phyloP scores from a whole-genome alignment of 2,113 vertebrate genomes.

The Chaenocephalus aceratus region DNA sequence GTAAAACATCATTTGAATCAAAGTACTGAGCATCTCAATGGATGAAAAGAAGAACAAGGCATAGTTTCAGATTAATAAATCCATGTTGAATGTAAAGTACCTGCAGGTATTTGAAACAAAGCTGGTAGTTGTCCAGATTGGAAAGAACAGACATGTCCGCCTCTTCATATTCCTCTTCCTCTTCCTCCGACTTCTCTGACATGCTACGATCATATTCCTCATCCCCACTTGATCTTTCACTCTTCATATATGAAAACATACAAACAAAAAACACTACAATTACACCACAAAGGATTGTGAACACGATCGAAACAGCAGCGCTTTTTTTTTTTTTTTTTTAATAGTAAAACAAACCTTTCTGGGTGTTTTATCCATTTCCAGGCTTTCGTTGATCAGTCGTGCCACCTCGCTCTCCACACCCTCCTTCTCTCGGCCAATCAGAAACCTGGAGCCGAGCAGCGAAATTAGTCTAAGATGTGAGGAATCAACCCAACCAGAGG shows the following conservation, averaged over 20 bases:
- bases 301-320: neutral
- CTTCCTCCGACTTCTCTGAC: constrained; percentile 56
- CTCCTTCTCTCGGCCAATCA: constrained; percentile 90
- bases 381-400: constrained; percentile 90
- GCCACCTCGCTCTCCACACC: constrained; percentile 93
- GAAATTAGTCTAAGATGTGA: constrained; percentile 11
- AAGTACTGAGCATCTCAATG: too few species aligned
- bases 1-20: too few species aligned
- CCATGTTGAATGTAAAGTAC: constrained; percentile 38
- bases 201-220: constrained; percentile 23
- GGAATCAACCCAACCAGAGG: neutral
- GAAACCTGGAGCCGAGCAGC: constrained; percentile 61
- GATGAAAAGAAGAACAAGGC: too few species aligned
- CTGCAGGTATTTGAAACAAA: constrained; percentile 80
- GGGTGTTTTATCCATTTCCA: constrained; percentile 87
- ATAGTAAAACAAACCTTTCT: constrained; percentile 41
- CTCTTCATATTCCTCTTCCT: constrained; percentile 57
- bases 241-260: constrained; percentile 29
- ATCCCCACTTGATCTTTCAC: neutral
- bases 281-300: neutral
- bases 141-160: constrained; percentile 64
- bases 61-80: neutral
- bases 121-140: constrained; percentile 67
- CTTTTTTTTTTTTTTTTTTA: neutral
- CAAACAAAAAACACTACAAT: neutral